phyloP scores from a whole-genome alignment of 2,113 vertebrate genomes.

The Gnathonemus longibarbis region DNA sequence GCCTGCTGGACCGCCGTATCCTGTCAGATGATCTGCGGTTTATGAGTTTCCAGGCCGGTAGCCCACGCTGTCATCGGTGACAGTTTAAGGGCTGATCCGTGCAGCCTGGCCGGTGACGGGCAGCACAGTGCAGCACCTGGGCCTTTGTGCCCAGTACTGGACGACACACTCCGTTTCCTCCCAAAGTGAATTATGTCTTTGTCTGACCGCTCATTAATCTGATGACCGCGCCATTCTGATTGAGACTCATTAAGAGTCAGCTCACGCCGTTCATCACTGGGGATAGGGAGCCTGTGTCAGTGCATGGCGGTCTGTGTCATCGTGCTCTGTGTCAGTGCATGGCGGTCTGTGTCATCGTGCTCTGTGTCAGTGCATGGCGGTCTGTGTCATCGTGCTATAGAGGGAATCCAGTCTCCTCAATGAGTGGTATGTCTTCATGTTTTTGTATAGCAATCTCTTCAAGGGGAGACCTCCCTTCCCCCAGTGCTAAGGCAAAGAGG shows the following conservation, averaged over 20 bases:
- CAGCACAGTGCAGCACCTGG: background rate
- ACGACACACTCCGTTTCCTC: background rate
- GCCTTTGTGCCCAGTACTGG: background rate
- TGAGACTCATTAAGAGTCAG: background rate
- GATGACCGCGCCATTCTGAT: background rate
- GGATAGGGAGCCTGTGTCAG: background rate
- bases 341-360: too few relatives aligned
- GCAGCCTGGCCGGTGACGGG: background rate
- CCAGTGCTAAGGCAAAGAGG: background rate
- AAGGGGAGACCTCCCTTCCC: background rate
- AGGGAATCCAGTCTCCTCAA: background rate
- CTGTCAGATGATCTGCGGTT: background rate
- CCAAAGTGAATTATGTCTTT: background rate
- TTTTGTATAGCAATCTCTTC: background rate
- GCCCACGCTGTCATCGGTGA: background rate
- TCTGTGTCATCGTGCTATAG: background rate
- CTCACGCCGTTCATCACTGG: background rate
- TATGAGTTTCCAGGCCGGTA: background rate
- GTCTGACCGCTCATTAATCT: background rate
- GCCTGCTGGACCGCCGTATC: background rate
- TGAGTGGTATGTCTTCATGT: background rate
- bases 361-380: too few relatives aligned
- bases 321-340: too few relatives aligned
- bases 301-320: background rate
- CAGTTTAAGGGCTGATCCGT: background rate